phyloP scores from a whole-genome alignment of 35 echinoderm and acorn worm species.

The Diadema setosum region DNA sequence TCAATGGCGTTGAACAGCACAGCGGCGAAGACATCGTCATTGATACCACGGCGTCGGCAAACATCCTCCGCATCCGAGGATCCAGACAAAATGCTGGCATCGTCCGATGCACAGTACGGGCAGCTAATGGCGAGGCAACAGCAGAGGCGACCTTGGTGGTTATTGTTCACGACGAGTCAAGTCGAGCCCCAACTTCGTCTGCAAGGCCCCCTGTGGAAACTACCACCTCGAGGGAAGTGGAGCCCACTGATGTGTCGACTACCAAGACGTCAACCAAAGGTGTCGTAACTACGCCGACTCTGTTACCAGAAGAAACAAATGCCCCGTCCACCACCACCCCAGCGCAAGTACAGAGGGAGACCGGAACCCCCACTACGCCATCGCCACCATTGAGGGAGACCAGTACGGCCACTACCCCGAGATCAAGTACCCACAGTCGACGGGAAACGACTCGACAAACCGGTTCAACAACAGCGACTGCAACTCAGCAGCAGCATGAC shows the following conservation, averaged over 20 bases:
- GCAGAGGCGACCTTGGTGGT: neutral
- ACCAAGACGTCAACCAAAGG: neutral
- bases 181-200: neutral
- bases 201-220: neutral
- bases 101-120: constrained; percentile 9
- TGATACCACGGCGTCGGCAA: neutral
- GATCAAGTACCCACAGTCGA: neutral
- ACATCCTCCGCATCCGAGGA: neutral
- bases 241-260: neutral
- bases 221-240: neutral
- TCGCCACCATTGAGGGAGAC: too few species aligned
- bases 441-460: neutral
- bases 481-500: too few species aligned
- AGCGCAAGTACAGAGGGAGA: neutral
- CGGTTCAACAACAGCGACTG: neutral
- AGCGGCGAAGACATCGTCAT: neutral
- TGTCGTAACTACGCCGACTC: too few species aligned
- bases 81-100: neutral
- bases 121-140: constrained; percentile 5
- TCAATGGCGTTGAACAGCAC: neutral
- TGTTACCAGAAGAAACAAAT: neutral
- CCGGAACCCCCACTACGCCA: neutral
- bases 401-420: neutral
- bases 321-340: neutral
- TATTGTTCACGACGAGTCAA: neutral